Evolutionary conservation across 1,140 invertebrate genomes (phyloP).

Genomic region (Acyrthosiphon pisum): DNA sequence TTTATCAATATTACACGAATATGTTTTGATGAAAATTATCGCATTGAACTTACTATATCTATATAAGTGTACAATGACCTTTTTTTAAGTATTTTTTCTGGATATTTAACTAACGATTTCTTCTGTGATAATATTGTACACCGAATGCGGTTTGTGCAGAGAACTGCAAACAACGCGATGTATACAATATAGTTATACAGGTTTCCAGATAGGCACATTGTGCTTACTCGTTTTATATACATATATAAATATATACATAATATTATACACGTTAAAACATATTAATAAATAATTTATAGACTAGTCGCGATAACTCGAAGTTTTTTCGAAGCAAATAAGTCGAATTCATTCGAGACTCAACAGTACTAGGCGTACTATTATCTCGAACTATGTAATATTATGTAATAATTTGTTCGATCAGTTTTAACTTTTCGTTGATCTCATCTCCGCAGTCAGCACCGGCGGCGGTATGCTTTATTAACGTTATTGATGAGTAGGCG

Average conservation of each 20-base stretch:
- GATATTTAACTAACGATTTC: not conserved
- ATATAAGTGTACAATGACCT: not conserved
- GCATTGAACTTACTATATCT: not conserved
- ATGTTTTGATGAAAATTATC: not conserved
- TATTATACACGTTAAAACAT: not conserved
- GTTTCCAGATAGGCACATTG: not conserved
- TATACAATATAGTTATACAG: not conserved
- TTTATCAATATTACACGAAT: not conserved
- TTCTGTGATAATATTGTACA: not conserved
- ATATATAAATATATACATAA: not conserved
- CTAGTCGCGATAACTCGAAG: not conserved
- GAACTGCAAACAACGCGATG: not conserved
- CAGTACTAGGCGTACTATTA: not conserved
- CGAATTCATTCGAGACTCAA: not conserved
- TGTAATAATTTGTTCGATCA: not conserved
- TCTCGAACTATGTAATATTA: not conserved
- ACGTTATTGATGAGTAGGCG: not conserved
- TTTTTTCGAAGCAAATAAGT: not conserved
- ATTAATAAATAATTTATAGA: too few species aligned
- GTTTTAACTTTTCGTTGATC: not conserved
- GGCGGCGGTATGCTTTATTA: too few species aligned
- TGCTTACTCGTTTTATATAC: not conserved
- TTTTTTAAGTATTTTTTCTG: not conserved
- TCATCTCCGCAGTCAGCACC: not conserved
- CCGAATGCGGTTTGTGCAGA: not conserved